Conservation (phyloP, 2,113 vertebrate genomes). For the Ancistrus triradiatus region DNA sequence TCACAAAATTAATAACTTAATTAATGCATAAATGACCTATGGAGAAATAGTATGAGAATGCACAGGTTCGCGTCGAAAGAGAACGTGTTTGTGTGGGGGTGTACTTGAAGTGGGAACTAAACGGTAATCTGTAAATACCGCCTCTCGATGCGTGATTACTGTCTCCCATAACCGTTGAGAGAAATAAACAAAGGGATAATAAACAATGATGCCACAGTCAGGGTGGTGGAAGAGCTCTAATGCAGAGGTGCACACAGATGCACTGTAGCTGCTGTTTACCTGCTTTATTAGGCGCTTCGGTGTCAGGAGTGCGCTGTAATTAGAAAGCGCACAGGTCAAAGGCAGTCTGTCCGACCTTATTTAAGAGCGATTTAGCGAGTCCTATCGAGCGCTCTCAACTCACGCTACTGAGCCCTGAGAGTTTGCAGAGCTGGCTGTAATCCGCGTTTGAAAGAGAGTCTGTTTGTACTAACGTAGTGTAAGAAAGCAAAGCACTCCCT, state of each 20-base stretch:
- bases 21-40: no score
- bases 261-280: slow-evolving; percentile 62
- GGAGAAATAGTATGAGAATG: no score
- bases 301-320: slow-evolving; percentile 65
- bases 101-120: no score
- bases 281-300: slow-evolving; percentile 68
- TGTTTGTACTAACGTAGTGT: slow-evolving; percentile 53
- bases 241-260: slow-evolving; percentile 47
- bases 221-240: slow-evolving; percentile 55
- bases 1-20: no score
- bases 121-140: no score
- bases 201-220: slow-evolving; percentile 44
- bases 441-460: slow-evolving; percentile 63
- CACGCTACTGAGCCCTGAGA: slow-evolving; percentile 61
- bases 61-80: no score
- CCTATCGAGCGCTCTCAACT: slow-evolving; percentile 50
- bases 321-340: slow-evolving; percentile 60
- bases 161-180: no score
- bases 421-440: slow-evolving; percentile 75
- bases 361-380: slow-evolving; percentile 71
- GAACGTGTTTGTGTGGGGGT: no score
- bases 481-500: slow-evolving; percentile 60
- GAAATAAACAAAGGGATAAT: slow-evolving; percentile 48
- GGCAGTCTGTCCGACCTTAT: slow-evolving; percentile 52
- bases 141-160: no score